Conservation (phyloP, 2,797 vertebrate genomes). For the Podarcis lilfordi region DNA sequence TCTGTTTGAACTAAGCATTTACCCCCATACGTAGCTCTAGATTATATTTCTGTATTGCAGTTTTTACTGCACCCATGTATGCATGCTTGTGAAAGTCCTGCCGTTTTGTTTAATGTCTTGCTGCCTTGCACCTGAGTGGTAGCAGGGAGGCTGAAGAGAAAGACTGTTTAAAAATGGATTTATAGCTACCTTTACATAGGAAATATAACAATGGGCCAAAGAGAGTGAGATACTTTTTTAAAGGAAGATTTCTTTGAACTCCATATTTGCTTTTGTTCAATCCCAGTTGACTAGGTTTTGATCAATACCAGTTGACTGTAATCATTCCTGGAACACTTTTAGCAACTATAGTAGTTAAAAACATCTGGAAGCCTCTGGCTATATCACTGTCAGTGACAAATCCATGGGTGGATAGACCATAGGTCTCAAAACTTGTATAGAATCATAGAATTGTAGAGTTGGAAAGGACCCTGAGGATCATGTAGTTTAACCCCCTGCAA, state of each 20-base stretch:
- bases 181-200: neutral
- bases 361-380: neutral
- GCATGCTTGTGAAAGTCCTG: neutral
- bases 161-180: neutral
- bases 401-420: neutral
- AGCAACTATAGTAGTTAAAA: neutral
- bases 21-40: neutral
- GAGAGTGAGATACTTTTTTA: neutral
- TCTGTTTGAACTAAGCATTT: slow-evolving; percentile 2
- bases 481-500: too few species aligned
- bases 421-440: neutral
- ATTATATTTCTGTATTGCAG: neutral
- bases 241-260: neutral
- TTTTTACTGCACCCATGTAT: neutral
- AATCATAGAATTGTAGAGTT: too few species aligned
- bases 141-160: too few species aligned
- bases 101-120: neutral
- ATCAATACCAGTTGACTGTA: neutral
- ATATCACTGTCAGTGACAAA: neutral
- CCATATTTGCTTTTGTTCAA: neutral
- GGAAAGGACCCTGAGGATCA: too few species aligned
- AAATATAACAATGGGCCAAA: neutral
- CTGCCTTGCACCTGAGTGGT: neutral
- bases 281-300: neutral
- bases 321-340: slow-evolving; percentile 1